These are phyloP conservation scores for Pristionchus japonicus DNA, from an alignment of 2,888 invertebrate genomes.

Conservation along the genomic window DNA sequence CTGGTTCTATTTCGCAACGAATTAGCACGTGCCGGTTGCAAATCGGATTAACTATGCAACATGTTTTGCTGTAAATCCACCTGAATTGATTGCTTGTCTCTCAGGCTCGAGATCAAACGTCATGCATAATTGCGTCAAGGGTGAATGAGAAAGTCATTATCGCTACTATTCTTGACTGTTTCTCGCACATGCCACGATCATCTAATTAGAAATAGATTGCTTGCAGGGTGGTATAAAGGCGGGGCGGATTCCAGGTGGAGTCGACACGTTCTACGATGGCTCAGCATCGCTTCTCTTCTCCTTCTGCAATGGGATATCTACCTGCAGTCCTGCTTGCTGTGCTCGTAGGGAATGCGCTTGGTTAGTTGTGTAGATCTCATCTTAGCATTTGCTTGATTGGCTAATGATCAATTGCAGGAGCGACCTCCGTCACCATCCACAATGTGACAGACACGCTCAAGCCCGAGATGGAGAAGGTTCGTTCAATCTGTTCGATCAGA, in stretches of 20 bases:
- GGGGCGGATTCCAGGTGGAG: neutral
- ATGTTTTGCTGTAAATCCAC: neutral
- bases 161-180: neutral
- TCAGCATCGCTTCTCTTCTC: neutral
- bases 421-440: conserved; percentile 50
- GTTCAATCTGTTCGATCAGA: neutral
- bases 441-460: conserved; percentile 52
- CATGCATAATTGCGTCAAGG: neutral
- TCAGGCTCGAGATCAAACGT: neutral
- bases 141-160: neutral
- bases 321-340: neutral
- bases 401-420: neutral
- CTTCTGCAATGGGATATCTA: neutral
- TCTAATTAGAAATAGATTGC: neutral
- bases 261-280: neutral
- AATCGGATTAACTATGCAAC: no score
- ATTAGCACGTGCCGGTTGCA: no score
- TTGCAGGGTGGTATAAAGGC: neutral
- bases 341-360: neutral
- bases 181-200: neutral
- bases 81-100: neutral
- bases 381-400: no score
- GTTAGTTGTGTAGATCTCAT: neutral
- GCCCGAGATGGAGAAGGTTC: conserved; percentile 50
- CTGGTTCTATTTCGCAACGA: no score